Evolutionary conservation across 1,140 invertebrate species (phyloP), one percentile per base, ranked within the genome.

Genomic region (Nasonia giraulti): DNA sequence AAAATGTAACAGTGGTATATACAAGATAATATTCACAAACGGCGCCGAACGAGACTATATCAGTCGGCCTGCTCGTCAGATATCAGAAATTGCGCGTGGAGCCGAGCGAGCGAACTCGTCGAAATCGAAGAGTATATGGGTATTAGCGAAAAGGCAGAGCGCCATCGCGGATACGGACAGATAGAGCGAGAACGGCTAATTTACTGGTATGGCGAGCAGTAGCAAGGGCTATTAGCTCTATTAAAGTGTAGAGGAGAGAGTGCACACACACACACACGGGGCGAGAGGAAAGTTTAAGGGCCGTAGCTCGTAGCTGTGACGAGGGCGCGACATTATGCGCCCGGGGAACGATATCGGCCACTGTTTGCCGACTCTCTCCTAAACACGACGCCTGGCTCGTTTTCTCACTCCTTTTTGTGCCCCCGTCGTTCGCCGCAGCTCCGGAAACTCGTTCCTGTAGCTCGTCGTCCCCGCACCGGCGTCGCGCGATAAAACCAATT

Each of bases 221-320:
- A 71, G 76, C 82, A 50, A 77, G 77, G 71, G 55, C 83, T 77
- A 84, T 84, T 84, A 84, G 77, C 20, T 75, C 76, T 80, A 84
- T 84, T 84, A 84, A 75, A 84, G 83, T 69, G 44, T 79, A 69
- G 69, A 76, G 76, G 78, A 71, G 55, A 71, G 75, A 66, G 82
- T 73, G 82, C 73, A 71, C 71, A 44, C 11, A 75, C 75, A 27
- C 37, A 7, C 62, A 23, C 68, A n/a, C 7, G 2, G 7, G 69
- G 12, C 10, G 11, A 75, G 73, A 44, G 73, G 17, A 75, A 75
- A 75, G 73, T 75, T 75, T 75, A 44, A 44, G 40, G 14, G 62
- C 82, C 5, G 33, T 62, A 76, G 73, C 55, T 55, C 31, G 47
- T 44, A 69, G 12, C 69, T 71, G 27, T 71, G 69, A 71, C 69